Percentiles rank a stretch among this genome's conserved stretches.
phyloP scores from a whole-genome alignment of 2,888 invertebrate species.

The Xestobium rufovillosum region DNA sequence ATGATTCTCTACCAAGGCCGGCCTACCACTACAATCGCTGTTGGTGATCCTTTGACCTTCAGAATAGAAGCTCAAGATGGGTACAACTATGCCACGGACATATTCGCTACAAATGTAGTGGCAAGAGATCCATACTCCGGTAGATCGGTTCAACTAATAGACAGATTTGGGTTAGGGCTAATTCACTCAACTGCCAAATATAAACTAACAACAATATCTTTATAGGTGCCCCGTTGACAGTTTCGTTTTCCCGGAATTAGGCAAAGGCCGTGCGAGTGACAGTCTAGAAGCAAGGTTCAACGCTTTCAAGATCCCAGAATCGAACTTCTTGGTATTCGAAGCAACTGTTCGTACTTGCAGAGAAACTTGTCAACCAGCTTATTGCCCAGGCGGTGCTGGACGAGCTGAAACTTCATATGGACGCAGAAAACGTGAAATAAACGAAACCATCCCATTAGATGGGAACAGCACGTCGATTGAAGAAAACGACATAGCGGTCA shows the following conservation, averaged over 20 bases:
- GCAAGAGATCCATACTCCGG: slow-evolving; percentile 90
- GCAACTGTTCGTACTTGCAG: slow-evolving; percentile 84
- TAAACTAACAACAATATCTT: slow-evolving; percentile 18
- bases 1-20: slow-evolving; percentile 83
- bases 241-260: slow-evolving; percentile 85
- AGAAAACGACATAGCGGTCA: slow-evolving; percentile 28
- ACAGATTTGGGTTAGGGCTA: slow-evolving; percentile 69
- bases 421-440: slow-evolving; percentile 53
- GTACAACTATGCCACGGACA: slow-evolving; percentile 79
- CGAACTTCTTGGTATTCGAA: slow-evolving; percentile 88
- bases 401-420: slow-evolving; percentile 79
- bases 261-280: slow-evolving; percentile 76
- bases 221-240: slow-evolving; percentile 83
- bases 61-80: slow-evolving; percentile 83
- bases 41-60: slow-evolving; percentile 86
- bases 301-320: slow-evolving; percentile 91
- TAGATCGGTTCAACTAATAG: slow-evolving; percentile 81
- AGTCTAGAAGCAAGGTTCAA: slow-evolving; percentile 86
- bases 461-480: slow-evolving; percentile 26
- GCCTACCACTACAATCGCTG: slow-evolving; percentile 88
- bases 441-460: slow-evolving; percentile 33
- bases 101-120: slow-evolving; percentile 88
- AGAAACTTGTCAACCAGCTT: slow-evolving; percentile 85
- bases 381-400: slow-evolving; percentile 72
- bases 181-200: slow-evolving; percentile 4